These are phyloP conservation scores for Leptatherina wallacei DNA, from an alignment of 2,797 vertebrate species.

Conservation along the genomic window DNA sequence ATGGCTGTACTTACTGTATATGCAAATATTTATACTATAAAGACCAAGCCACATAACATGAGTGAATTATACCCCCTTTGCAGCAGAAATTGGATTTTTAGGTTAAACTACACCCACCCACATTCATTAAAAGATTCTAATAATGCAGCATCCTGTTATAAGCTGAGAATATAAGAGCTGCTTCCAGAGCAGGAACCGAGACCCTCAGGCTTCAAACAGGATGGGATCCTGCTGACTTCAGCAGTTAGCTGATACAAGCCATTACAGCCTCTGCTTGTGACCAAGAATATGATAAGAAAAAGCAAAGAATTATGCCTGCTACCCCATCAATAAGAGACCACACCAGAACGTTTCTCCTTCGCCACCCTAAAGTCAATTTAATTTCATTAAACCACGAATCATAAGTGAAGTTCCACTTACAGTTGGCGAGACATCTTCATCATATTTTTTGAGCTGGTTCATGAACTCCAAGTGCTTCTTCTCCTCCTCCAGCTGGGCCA, in stretches of 20 bases:
- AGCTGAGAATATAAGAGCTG: slow-evolving; percentile 31
- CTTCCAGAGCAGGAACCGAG: not conserved
- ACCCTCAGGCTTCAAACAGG: slow-evolving; percentile 6
- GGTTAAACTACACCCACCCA: slow-evolving; percentile 10
- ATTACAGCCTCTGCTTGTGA: slow-evolving; percentile 26
- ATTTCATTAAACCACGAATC: not conserved
- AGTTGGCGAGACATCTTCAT: slow-evolving; percentile 91
- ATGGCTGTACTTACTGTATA: not conserved
- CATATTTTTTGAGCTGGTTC: slow-evolving; percentile 98
- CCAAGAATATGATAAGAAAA: slow-evolving; percentile 34
- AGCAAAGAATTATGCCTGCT: slow-evolving; percentile 27
- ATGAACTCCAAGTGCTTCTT: slow-evolving; percentile 99
- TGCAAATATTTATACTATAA: not conserved
- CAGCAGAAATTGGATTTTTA: not conserved
- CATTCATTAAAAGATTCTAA: slow-evolving; percentile 18
- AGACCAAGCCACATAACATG: not conserved
- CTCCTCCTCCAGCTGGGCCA: slow-evolving; percentile 98
- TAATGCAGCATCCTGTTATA: slow-evolving; percentile 17
- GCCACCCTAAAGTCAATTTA: not conserved
- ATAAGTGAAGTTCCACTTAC: slow-evolving; percentile 75
- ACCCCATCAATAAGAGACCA: slow-evolving; percentile 43
- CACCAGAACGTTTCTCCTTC: not conserved
- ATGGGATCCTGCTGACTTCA: slow-evolving; percentile 30
- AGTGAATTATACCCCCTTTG: slow-evolving; percentile 3
- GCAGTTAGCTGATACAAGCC: slow-evolving; percentile 18